Evolutionary conservation across 2,888 invertebrate genomes (phyloP).

Genomic region (Drosophila merina): DNA sequence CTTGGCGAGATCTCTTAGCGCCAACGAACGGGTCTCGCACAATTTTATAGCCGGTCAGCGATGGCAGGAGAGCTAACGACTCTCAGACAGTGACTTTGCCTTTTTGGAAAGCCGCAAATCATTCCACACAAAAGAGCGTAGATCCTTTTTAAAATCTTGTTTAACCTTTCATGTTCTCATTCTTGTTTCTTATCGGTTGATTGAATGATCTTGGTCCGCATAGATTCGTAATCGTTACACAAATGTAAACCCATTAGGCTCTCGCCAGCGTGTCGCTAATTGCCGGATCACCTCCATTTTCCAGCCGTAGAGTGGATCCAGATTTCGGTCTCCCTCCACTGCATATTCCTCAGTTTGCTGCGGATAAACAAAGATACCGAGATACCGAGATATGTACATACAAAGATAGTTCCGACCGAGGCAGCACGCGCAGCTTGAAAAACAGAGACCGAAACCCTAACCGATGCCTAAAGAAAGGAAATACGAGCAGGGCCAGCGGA

Average conservation of each 20-base stretch:
- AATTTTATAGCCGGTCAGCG: conserved; percentile 9
- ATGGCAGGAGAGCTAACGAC: conserved; percentile 7
- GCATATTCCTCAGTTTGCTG: conserved; percentile 32
- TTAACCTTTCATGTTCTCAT: too few relatives aligned
- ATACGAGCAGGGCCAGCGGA: conserved; percentile 23
- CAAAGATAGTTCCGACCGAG: conserved; percentile 34
- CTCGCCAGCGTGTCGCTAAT: conserved; percentile 54
- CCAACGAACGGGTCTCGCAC: conserved; percentile 6
- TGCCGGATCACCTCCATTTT: conserved; percentile 56
- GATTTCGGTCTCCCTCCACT: conserved; percentile 8
- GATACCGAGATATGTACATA: conserved; percentile 25
- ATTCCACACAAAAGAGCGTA: too few relatives aligned
- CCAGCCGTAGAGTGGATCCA: background rate
- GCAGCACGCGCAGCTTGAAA: conserved; percentile 57
- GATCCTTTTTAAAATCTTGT: too few relatives aligned
- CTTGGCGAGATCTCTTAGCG: conserved; percentile 60
- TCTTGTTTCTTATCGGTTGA: too few relatives aligned
- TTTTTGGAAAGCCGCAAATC: background rate
- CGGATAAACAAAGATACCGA: conserved; percentile 53
- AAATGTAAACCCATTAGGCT: conserved; percentile 20
- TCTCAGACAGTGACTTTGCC: conserved; percentile 8
- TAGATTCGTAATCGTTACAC: background rate
- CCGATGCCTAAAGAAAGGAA: conserved; percentile 5
- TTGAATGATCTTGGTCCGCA: too few relatives aligned
- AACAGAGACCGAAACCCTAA: conserved; percentile 27